Conservation (phyloP, 1,140 invertebrate species). For the Elymnias hypermnestra region DNA sequence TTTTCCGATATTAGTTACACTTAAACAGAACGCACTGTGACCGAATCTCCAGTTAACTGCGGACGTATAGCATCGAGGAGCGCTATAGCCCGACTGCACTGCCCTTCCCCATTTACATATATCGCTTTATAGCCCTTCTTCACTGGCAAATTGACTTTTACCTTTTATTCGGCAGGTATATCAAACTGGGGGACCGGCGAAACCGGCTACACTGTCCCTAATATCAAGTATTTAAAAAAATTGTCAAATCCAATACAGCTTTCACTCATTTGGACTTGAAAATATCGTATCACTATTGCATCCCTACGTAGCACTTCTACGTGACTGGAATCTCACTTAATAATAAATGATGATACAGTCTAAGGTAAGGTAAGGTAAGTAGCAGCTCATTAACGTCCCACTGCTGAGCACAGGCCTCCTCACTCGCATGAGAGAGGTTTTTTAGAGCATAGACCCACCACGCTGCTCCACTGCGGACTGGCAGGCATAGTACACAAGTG, state of each 20-base stretch:
- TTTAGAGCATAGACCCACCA: too few species aligned
- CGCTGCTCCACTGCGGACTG: too few species aligned
- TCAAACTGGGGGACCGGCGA: constrained; percentile 60
- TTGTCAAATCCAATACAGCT: constrained; percentile 12
- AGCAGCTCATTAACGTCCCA: too few species aligned
- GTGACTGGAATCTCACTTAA: too few species aligned
- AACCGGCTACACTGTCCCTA: constrained; percentile 42
- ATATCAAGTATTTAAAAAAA: constrained; percentile 23
- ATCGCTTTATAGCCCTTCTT: constrained; percentile 66
- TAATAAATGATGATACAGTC: too few species aligned
- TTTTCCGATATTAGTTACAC: too few species aligned
- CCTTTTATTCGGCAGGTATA: constrained; percentile 72
- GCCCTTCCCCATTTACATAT: constrained; percentile 72
- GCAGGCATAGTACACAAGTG: too few species aligned
- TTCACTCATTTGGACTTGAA: too few species aligned
- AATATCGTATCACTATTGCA: too few species aligned
- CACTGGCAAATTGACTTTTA: constrained; percentile 71
- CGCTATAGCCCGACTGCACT: constrained; percentile 50
- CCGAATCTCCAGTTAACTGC: constrained; percentile 29
- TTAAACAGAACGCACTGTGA: constrained; percentile 33
- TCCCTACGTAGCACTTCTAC: constrained; percentile 45
- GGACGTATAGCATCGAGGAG: constrained; percentile 38
- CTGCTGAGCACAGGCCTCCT: too few species aligned
- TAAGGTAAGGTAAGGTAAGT: too few species aligned
- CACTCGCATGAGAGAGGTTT: too few species aligned